phyloP scores from a whole-genome alignment of 2,797 vertebrate species.

The Ambastaia sidthimunki region DNA sequence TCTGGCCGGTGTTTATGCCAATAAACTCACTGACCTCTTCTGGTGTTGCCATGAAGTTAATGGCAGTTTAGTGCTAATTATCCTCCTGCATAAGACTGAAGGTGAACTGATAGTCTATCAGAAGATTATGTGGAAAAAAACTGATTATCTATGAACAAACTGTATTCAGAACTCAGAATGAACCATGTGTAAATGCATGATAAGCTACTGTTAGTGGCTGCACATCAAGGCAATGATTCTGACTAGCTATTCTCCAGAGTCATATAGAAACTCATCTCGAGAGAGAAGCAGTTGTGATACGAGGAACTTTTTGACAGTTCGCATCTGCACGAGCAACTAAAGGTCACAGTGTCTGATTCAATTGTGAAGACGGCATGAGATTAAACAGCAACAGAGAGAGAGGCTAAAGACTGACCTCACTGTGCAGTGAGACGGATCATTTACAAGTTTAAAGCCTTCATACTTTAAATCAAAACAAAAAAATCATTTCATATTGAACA shows the following conservation, averaged over 20 bases:
- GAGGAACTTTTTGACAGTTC: conserved; percentile 36
- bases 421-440: conserved; percentile 24
- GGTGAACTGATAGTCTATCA: conserved; percentile 98
- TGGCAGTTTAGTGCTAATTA: conserved; percentile 95
- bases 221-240: neutral
- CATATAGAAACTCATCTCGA: conserved; percentile 1
- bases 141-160: neutral
- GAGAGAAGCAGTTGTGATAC: conserved; percentile 9
- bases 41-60: conserved; percentile 97
- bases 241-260: conserved; percentile 9
- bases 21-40: conserved; percentile 83
- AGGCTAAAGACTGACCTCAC: conserved; percentile 29
- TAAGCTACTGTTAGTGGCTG: neutral
- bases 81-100: conserved; percentile 97
- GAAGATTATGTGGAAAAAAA: conserved; percentile 84
- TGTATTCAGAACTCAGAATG: neutral
- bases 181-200: neutral
- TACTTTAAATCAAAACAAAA: conserved; percentile 46
- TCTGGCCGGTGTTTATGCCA: neutral
- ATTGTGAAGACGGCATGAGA: conserved; percentile 23
- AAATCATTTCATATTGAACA: conserved; percentile 76
- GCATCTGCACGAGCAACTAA: conserved; percentile 34
- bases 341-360: conserved; percentile 46
- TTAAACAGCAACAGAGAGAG: conserved; percentile 35
- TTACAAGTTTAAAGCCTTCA: neutral